Base-by-base conservation (phyloP, 2,113 vertebrate species). In the Varanus komodoensis region DNA sequence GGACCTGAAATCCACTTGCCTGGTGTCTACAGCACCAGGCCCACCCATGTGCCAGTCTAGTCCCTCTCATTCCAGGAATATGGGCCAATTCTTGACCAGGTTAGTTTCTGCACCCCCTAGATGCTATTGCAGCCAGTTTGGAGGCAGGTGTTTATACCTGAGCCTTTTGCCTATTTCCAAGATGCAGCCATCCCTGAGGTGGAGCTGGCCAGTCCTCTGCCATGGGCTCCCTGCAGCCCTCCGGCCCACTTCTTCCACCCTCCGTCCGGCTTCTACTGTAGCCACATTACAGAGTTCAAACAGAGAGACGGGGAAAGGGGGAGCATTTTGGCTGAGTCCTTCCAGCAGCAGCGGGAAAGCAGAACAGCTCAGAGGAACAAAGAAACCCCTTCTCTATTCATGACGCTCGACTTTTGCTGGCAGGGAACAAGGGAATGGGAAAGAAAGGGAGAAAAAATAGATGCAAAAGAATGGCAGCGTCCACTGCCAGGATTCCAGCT, bases 381-480 rank as follows among this genome's bases (percentile, higher is more conserved):
- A 88, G 82, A 50, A 71, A 71, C 82, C 74, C 74, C 81, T 84
- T 88, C 50, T 84, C 86, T 50, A 80, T 85, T 91, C 74, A 84
- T 85, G 90, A 88, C 38, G 67, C 75, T 85, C 67, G 32, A 80
- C 83, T 64, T 82, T 80, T 85, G 82, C 82, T 88, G 87, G 87
- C 87, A 91, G 90, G 87, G 87, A 88, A 91, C 87, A 91, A 91
- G 90, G 87, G 74, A 88, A 85, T 21, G 82, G 38, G 90, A 75
- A 91, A 91, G 90, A 91, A 91, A 91, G 87, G 82, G 87, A 75
- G 87, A 91, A 91, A 91, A 91, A 91, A 91, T 91, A 91, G 90
- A 85, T 52, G 61, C 67, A 25, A 57, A 34, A 61, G 81, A 88
- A 73, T 64, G 75, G 81, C 88, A 91, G 81, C 88, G 68, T 82